phyloP scores from a whole-genome alignment of 1,140 invertebrate species.

The Vanessa tameamea region DNA sequence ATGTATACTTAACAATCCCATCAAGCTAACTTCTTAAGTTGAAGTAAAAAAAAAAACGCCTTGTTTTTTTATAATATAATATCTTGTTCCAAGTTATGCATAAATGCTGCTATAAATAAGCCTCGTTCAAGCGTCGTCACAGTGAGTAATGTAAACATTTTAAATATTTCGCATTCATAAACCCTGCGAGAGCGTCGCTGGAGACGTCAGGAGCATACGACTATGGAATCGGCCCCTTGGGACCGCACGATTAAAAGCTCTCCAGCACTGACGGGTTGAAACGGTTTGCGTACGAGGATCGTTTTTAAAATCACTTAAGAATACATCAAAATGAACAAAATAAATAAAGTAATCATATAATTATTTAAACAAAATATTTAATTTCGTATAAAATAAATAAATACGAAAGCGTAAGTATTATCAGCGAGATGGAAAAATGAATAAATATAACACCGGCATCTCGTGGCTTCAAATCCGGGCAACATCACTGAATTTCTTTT shows the following conservation, averaged over 20 bases:
- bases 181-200: conserved; percentile 23
- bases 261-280: conserved; percentile 19
- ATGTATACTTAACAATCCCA: too few species aligned
- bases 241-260: conserved; percentile 36
- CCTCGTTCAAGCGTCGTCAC: background rate
- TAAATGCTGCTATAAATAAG: background rate
- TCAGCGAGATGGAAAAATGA: too few species aligned
- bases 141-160: conserved; percentile 24
- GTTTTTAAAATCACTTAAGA: conserved; percentile 8
- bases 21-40: too few species aligned
- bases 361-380: too few species aligned
- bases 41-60: too few species aligned
- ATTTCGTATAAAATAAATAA: too few species aligned
- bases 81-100: background rate
- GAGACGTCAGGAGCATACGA: conserved; percentile 18
- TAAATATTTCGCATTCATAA: conserved; percentile 36
- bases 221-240: conserved; percentile 29
- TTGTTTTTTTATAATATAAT: too few species aligned
- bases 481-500: too few species aligned
- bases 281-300: background rate
- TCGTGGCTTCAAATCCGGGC: too few species aligned
- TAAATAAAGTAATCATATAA: too few species aligned
- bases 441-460: too few species aligned
- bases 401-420: too few species aligned
- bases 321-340: background rate